Evolutionary conservation across 2,797 vertebrate genomes (phyloP).

Genomic region (Balearica regulorum): DNA sequence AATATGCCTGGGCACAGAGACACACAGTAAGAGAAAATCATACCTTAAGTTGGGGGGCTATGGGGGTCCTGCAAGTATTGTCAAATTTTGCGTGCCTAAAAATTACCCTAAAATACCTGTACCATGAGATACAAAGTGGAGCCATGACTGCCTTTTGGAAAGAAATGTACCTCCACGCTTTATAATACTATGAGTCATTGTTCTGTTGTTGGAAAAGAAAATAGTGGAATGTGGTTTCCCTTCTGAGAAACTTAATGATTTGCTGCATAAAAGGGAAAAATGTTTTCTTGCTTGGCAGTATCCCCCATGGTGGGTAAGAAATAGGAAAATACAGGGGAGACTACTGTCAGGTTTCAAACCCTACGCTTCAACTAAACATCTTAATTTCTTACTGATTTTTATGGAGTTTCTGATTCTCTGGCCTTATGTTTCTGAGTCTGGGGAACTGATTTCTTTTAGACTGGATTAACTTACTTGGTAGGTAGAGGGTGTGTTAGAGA

Average conservation of each 20-base stretch:
- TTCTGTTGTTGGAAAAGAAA: background rate
- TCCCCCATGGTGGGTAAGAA: background rate
- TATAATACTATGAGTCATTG: background rate
- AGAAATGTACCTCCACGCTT: background rate
- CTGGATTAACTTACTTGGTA: background rate
- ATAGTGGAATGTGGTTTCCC: background rate
- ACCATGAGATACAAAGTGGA: background rate
- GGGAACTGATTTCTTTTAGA: background rate
- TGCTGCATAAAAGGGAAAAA: background rate
- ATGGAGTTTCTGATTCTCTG: background rate
- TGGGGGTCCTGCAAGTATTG: background rate
- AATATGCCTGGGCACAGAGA: background rate
- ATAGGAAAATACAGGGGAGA: background rate
- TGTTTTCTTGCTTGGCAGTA: background rate
- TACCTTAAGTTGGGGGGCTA: background rate
- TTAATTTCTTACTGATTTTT: background rate
- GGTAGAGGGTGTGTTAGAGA: background rate
- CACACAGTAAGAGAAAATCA: background rate
- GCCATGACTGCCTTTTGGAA: slow-evolving; percentile 8
- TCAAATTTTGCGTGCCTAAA: background rate
- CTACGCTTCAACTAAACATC: background rate
- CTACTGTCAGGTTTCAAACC: background rate
- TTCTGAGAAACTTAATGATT: background rate
- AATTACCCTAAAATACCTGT: background rate
- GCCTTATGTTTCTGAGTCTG: background rate